Base-by-base conservation (phyloP, 2,113 vertebrate species). In the Pao palembangensis region DNA sequence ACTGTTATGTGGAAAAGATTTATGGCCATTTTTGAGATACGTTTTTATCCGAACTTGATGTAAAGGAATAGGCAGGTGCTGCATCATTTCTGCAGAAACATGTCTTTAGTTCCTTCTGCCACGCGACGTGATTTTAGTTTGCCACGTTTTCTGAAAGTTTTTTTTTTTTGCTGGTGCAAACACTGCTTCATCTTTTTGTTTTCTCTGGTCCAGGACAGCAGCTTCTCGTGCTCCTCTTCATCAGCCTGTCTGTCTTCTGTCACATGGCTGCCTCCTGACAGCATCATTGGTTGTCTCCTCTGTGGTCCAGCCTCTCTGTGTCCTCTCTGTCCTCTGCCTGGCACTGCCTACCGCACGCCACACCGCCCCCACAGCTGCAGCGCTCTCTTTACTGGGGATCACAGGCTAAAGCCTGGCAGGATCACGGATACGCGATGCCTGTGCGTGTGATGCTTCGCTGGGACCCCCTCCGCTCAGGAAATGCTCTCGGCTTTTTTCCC, bases 381-480 rank as follows among this genome's bases (percentile, higher is more conserved):
- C 71, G 56, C 44, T 64, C 54, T 77, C 83, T 72, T 70, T 60
- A 60, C 63, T 73, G 46, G 64, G 79, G 80, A 86, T 88, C 78
- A 75, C 51, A 69, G 83, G 64, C 82, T 81, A 38, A 51, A 76
- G 66, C 64, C 81, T 89, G 86, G 82, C 85, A 82, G 71, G 60
- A 74, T 70, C 63, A 44, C 55, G 79, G 84, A 88, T 88, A 91
- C 79, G 84, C 57, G 84, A 90, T 88, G 84, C 88, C 77, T 80
- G 79, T 79, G 77, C 81, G 31, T 80, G 85, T 88, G 87, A 91
- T 88, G 88, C 90, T 89, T 90, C 75, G 20, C 84, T 90, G 79
- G 85, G 88, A 91, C 89, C 90, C 88, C 88, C 86, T 87, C 46
- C 53, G 73, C 78, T 87, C 87, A 89, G 86, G 88, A 91, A 91